Conservation (phyloP, 2,888 invertebrate species). For the Tubulanus polymorphus region DNA sequence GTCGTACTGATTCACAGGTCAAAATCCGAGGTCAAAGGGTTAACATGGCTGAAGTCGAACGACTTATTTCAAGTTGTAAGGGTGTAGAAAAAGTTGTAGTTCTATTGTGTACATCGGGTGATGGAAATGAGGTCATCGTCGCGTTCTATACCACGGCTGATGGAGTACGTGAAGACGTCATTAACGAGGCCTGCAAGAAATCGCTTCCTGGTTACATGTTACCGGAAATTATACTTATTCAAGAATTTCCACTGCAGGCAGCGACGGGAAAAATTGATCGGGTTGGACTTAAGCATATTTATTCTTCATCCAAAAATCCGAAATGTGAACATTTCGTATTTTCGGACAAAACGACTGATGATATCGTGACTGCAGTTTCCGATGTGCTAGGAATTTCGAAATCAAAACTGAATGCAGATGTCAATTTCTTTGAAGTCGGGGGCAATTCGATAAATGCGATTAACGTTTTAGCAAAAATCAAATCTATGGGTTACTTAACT, state of each 20-base stretch:
- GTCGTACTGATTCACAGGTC: constrained; percentile 55
- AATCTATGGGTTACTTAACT: background rate
- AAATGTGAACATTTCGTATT: no score
- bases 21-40: constrained; percentile 58
- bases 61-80: constrained; percentile 8
- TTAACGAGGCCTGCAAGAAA: constrained; percentile 10
- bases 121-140: constrained; percentile 16
- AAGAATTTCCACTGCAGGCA: constrained; percentile 68
- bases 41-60: constrained; percentile 75
- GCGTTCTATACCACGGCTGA: constrained; percentile 13
- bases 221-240: constrained; percentile 59
- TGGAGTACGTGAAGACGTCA: constrained; percentile 1
- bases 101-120: constrained; percentile 65
- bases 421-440: background rate
- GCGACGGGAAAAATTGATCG: constrained; percentile 86
- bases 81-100: constrained; percentile 74
- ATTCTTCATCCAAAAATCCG: no score
- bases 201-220: constrained; percentile 72
- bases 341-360: no score
- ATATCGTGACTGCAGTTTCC: no score
- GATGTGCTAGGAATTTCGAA: no score
- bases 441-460: background rate
- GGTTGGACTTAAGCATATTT: constrained; percentile 60
- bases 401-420: background rate
- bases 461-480: background rate